Evolutionary conservation across 1,140 invertebrate species (phyloP), one percentile per base, ranked within the genome.

Genomic region (Coelopa frigida): DNA sequence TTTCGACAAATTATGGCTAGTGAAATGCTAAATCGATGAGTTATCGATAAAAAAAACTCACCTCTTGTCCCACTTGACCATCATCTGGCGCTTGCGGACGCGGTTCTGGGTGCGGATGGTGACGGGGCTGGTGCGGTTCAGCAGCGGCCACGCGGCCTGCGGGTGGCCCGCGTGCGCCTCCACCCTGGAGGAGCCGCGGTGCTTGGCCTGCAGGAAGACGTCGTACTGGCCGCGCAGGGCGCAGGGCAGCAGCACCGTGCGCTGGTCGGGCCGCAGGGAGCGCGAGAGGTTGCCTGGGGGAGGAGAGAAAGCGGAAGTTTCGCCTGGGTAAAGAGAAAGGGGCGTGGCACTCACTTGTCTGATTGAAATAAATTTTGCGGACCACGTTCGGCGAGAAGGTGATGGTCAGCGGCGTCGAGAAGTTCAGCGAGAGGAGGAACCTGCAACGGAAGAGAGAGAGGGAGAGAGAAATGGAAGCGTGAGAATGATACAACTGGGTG

Each of bases 31-130:
- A n/a, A n/a, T n/a, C n/a, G n/a, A n/a, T n/a, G n/a, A n/a, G n/a
- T n/a, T n/a, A n/a, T n/a, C n/a, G n/a, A n/a, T n/a, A n/a, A n/a
- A n/a, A n/a, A n/a, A 18, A 17, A 39, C 54, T 53, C 44, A 68
- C 66, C 66, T 69, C 18, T 53, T 58, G 24, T 63, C 56, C 66
- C 66, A 69, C 46, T 68, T 68, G 44, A 69, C 54, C 38, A 61
- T 64, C 57, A 68, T 59, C 46, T 68, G 60, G 32, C 59, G 60
- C 42, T 68, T 68, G 18, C 63, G 50, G 36, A 68, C 57, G 8
- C 57, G 57, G 43, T 68, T 68, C 52, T 69, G 62, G n/a, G 53
- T 64, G n/a, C 59, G 53, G 15, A 69, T 59, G 32, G 36, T 48
- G 10, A 68, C 55, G 29, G 55, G 50, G 46, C 61, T 53, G 17